phyloP scores from a whole-genome alignment of 1,140 invertebrate species.

The Drosophila sucinea region DNA sequence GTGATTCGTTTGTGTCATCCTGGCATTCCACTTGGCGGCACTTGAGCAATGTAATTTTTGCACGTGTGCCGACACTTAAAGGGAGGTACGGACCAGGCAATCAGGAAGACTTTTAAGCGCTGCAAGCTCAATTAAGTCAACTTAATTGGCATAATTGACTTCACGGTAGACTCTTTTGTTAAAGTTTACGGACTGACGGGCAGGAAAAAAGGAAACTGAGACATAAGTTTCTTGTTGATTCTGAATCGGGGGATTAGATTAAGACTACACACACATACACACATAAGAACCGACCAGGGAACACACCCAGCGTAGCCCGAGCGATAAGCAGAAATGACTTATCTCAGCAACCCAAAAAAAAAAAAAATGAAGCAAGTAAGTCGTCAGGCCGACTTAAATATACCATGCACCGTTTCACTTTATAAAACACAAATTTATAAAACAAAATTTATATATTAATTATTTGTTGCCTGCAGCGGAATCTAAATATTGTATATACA shows the following conservation, averaged over 20 bases:
- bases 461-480: too few species aligned
- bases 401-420: too few species aligned
- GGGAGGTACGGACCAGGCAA: constrained; percentile 36
- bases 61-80: constrained; percentile 68
- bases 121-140: constrained; percentile 73
- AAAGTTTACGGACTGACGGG: neutral
- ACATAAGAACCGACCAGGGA: neutral
- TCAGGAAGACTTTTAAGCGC: constrained; percentile 55
- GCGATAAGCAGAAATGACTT: constrained; percentile 42
- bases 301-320: constrained; percentile 3
- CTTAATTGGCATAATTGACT: constrained; percentile 80
- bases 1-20: constrained; percentile 29
- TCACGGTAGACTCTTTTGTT: constrained; percentile 49
- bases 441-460: too few species aligned
- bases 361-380: constrained; percentile 23
- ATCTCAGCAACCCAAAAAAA: constrained; percentile 62
- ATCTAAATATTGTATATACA: too few species aligned
- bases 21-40: constrained; percentile 74
- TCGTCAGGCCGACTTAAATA: too few species aligned
- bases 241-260: constrained; percentile 5
- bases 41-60: constrained; percentile 60
- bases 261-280: neutral
- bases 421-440: too few species aligned
- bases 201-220: constrained; percentile 8
- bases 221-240: constrained; percentile 22